Base-by-base conservation (phyloP, 2,888 invertebrate species). In the Drosophila tanythrix region DNA sequence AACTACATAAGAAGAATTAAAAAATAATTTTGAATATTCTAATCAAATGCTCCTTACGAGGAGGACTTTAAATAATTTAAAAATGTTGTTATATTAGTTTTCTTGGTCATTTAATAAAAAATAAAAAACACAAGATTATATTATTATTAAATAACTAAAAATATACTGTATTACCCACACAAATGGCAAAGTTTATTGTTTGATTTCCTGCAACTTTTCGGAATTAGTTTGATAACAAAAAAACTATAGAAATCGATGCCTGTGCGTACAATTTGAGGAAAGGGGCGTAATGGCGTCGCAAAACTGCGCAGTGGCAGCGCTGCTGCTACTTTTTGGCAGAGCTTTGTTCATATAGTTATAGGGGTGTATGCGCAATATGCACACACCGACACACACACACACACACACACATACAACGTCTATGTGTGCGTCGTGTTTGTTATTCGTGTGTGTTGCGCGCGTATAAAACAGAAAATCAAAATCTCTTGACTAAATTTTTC, bases 401-500 rank as follows among this genome's bases (percentile, higher is more conserved):
- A 38, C 62, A 55, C 40, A 38, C 51, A 50, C 31, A 53, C 18
- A 43, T 38, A 15, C 33, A 36, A 57, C 61, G 51, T 64, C 61
- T 40, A 46, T 87, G 71, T 80, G 59, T 88, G 88, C 64, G 80
- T 70, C 70, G 83, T 83, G 76, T 88, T 83, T 88, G 87, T 83
- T 83, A 87, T 87, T 70, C 80, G 82, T 88, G 79, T 88, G 82
- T 81, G 79, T 81, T 46, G 81, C 79, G 81, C 79, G 83, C 90
- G 89, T 89, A 89, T 90, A 90, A 91, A 91, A 91, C 90, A 92
- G 89, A 90, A 92, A 93, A 93, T 93, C 92, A 93, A 92, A 92
- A 92, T 92, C 91, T 90, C 90, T 92, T 92, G 92, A 93, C 93
- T 92, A 92, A 93, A 93, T 92, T 93, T 93, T 93, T 93, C 93